Evolutionary conservation across 2,888 invertebrate genomes (phyloP).

Genomic region (Chrysolina oricalcia): DNA sequence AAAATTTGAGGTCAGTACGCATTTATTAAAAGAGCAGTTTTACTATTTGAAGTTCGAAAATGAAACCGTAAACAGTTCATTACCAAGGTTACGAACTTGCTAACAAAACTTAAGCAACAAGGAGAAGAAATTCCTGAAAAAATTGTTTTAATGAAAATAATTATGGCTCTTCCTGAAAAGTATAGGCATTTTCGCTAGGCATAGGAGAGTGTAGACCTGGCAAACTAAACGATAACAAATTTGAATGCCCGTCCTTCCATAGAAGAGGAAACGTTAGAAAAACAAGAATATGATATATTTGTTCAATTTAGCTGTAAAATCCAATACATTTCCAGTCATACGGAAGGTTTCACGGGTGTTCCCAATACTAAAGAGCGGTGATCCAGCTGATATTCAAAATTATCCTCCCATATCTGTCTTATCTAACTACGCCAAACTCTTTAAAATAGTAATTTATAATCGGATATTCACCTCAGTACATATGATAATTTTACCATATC

Average conservation of each 20-base stretch:
- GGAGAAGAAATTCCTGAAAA: not conserved
- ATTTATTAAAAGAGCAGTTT: slow-evolving; percentile 41
- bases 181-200: not conserved
- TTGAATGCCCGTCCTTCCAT: slow-evolving; percentile 43
- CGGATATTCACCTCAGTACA: too few species aligned
- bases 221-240: not conserved
- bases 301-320: too few species aligned
- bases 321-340: too few species aligned
- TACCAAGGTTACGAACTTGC: not conserved
- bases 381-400: too few species aligned
- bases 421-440: too few species aligned
- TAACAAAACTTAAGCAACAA: not conserved
- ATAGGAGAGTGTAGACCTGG: not conserved
- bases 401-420: too few species aligned
- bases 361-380: too few species aligned
- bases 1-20: slow-evolving; percentile 34
- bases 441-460: too few species aligned
- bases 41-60: slow-evolving; percentile 35
- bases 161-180: not conserved
- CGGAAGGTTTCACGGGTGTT: too few species aligned
- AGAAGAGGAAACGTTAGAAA: slow-evolving; percentile 53
- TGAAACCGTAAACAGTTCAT: slow-evolving; percentile 29
- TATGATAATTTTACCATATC: too few species aligned
- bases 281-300: too few species aligned
- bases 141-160: not conserved